Percentiles rank a stretch among this genome's conserved stretches.
Conservation (phyloP, 2,888 invertebrate species). For the Meganola albula region DNA sequence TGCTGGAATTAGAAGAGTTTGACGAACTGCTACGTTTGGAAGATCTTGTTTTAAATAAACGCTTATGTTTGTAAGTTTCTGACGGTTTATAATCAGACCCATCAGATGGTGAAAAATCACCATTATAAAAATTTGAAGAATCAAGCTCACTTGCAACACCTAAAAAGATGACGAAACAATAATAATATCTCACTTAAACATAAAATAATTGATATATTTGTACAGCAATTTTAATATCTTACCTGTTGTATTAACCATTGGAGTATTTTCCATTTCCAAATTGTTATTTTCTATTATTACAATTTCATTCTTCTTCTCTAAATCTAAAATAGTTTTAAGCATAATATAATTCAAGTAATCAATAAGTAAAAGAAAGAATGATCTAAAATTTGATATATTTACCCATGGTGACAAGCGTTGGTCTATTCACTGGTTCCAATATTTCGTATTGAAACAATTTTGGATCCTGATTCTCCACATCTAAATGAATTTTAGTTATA, state of each 20-base stretch:
- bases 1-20: slow-evolving; percentile 9
- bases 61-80: slow-evolving; percentile 11
- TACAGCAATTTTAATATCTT: slow-evolving; percentile 13
- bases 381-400: slow-evolving; percentile 3
- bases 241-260: slow-evolving; percentile 10
- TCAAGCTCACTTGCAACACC: slow-evolving; percentile 8
- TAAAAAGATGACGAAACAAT: slow-evolving; percentile 11
- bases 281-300: slow-evolving; percentile 11
- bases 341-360: slow-evolving; percentile 2
- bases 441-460: too few species aligned
- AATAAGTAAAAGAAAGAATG: slow-evolving; percentile 3
- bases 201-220: slow-evolving; percentile 7
- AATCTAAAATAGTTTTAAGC: slow-evolving; percentile 7
- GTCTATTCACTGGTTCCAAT: too few species aligned
- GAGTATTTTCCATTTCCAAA: slow-evolving; percentile 7
- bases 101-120: slow-evolving; percentile 17
- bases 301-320: slow-evolving; percentile 7
- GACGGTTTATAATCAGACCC: slow-evolving; percentile 15
- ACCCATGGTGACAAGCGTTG: too few species aligned
- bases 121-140: slow-evolving; percentile 10
- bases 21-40: slow-evolving; percentile 12
- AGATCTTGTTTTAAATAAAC: slow-evolving; percentile 11
- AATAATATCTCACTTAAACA: slow-evolving; percentile 8
- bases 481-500: too few species aligned
- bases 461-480: too few species aligned